Conservation (phyloP, 2,797 vertebrate species). For the Heteromormyrus szaboi region DNA sequence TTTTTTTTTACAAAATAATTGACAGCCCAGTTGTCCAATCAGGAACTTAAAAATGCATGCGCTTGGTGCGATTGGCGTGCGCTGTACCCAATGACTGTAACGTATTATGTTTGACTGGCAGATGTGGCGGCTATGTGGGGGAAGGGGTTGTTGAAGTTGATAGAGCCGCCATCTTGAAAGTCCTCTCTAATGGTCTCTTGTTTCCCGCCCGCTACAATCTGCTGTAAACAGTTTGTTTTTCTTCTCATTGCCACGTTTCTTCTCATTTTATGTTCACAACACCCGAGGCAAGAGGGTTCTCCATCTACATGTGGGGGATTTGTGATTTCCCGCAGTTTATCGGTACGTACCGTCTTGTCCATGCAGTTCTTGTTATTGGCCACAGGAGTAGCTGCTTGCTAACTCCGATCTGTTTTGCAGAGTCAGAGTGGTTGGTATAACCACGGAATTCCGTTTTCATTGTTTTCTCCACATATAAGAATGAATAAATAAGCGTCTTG, state of each 20-base stretch:
- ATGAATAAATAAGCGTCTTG: not conserved
- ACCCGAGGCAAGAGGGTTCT: conserved; percentile 39
- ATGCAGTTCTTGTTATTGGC: conserved; percentile 44
- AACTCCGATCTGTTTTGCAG: conserved; percentile 24
- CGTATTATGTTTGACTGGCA: conserved; percentile 46
- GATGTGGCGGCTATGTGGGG: conserved; percentile 50
- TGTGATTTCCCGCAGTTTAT: conserved; percentile 47
- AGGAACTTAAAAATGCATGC: not conserved
- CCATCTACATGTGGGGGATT: conserved; percentile 55
- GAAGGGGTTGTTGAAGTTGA: conserved; percentile 66
- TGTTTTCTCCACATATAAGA: not conserved
- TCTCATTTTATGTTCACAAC: conserved; percentile 33
- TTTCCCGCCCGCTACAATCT: conserved; percentile 67
- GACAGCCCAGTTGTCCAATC: conserved; percentile 2
- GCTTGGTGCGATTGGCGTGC: conserved; percentile 23
- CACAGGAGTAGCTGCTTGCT: conserved; percentile 29
- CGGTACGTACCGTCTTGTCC: conserved; percentile 56
- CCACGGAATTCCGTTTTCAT: not conserved
- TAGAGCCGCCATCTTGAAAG: conserved; percentile 74
- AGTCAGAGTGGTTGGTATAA: conserved; percentile 15
- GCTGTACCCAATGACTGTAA: conserved; percentile 46
- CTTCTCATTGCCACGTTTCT: conserved; percentile 12
- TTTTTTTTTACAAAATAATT: not conserved
- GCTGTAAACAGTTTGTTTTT: conserved; percentile 56
- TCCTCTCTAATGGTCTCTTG: conserved; percentile 53